Evolutionary conservation across 2,888 invertebrate genomes (phyloP).

Genomic region (Cremastinae sp.): DNA sequence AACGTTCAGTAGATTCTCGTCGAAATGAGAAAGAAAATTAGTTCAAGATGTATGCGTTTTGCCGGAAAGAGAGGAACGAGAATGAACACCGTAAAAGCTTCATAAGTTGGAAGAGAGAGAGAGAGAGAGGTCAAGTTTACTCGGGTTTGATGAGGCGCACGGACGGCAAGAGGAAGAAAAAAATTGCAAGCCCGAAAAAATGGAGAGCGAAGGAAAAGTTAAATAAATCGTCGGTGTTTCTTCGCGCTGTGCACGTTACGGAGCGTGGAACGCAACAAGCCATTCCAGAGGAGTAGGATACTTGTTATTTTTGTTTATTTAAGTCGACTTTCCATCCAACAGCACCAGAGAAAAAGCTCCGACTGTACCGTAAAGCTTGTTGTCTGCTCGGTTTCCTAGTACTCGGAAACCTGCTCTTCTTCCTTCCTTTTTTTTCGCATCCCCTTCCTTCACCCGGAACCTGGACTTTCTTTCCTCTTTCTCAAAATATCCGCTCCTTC

Average conservation of each 20-base stretch:
- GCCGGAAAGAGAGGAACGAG: conserved; percentile 10
- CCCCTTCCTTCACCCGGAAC: conserved; percentile 11
- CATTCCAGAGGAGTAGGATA: conserved; percentile 29
- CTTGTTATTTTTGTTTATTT: conserved; percentile 70
- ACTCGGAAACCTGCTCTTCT: conserved; percentile 49
- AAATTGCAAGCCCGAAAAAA: conserved; percentile 41
- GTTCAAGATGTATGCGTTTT: not conserved
- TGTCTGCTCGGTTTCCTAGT: conserved; percentile 37
- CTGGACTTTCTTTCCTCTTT: conserved; percentile 28
- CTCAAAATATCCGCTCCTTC: conserved; percentile 58
- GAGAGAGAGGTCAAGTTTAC: conserved; percentile 64
- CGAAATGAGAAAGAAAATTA: conserved; percentile 18
- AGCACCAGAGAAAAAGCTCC: conserved; percentile 37
- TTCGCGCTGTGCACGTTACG: conserved; percentile 44
- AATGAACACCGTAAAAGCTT: conserved; percentile 14
- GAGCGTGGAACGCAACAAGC: conserved; percentile 31
- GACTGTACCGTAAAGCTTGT: conserved; percentile 16
- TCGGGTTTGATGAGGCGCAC: conserved; percentile 71
- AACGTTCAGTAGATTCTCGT: not conserved
- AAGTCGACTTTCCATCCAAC: conserved; percentile 65
- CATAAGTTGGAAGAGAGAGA: conserved; percentile 56
- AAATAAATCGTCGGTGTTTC: conserved; percentile 72
- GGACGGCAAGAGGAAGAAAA: conserved; percentile 56
- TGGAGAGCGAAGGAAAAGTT: conserved; percentile 53
- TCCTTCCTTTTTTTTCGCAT: conserved; percentile 35